Conservation (phyloP, 2,888 invertebrate species). For the Scelioninae gen. 2 region DNA sequence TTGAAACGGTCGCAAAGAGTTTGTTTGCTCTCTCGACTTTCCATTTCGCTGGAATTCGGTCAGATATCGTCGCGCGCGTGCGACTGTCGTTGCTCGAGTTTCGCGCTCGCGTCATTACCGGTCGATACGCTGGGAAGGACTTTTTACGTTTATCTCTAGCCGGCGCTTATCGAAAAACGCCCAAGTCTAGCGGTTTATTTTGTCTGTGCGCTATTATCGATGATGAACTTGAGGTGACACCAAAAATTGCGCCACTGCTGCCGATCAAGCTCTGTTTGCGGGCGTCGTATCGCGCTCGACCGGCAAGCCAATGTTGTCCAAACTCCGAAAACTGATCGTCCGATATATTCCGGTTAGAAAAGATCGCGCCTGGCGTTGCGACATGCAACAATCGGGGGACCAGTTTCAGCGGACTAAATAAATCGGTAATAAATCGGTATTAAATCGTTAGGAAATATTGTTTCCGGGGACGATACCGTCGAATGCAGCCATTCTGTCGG, state of each 20-base stretch:
- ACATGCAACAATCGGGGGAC: no score
- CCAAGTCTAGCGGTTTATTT: conserved; percentile 74
- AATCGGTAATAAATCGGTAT: no score
- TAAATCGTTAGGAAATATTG: no score
- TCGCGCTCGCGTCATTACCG: conserved; percentile 31
- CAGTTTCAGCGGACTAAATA: no score
- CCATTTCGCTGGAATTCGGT: conserved; percentile 57
- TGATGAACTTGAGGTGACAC: conserved; percentile 74
- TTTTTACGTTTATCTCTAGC: conserved; percentile 68
- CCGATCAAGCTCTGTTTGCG: conserved; percentile 53
- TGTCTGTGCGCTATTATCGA: conserved; percentile 72
- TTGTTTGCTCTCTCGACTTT: conserved; percentile 56
- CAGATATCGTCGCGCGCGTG: conserved; percentile 45
- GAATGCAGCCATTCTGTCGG: no score
- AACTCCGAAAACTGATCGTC: conserved; percentile 55
- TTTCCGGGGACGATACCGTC: no score
- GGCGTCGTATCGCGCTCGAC: conserved; percentile 42
- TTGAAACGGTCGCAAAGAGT: conserved; percentile 43
- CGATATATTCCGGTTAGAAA: conserved; percentile 39
- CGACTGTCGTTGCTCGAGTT: conserved; percentile 43
- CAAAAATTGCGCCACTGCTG: conserved; percentile 70
- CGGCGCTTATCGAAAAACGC: conserved; percentile 66
- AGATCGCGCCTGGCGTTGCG: neutral
- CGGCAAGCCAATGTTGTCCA: conserved; percentile 51
- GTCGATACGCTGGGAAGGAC: conserved; percentile 59